Evolutionary conservation across 2,888 invertebrate species (phyloP).

Genomic region (Zygothrica quintamaculata): DNA sequence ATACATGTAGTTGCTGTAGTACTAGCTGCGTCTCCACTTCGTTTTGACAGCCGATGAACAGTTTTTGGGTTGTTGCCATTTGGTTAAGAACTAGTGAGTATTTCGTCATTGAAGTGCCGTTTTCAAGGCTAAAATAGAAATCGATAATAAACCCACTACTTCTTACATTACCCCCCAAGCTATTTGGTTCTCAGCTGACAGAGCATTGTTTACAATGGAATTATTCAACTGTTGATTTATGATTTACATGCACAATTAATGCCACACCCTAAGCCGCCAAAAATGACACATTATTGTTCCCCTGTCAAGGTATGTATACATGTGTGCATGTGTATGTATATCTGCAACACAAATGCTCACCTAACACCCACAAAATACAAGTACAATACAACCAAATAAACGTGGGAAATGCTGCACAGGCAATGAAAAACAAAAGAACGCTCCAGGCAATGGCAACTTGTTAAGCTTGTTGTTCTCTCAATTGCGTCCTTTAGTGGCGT

Average conservation of each 20-base stretch:
- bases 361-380: not conserved
- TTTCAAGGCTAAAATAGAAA: slow-evolving; percentile 50
- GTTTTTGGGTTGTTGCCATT: slow-evolving; percentile 34
- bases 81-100: not conserved
- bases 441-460: slow-evolving; percentile 57
- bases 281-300: slow-evolving; percentile 62
- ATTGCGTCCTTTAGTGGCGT: slow-evolving; percentile 68
- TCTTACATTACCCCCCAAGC: slow-evolving; percentile 1
- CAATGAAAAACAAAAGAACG: slow-evolving; percentile 32
- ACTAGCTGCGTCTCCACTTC: slow-evolving; percentile 15
- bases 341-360: slow-evolving; percentile 10
- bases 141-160: slow-evolving; percentile 53
- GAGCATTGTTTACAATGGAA: slow-evolving; percentile 40
- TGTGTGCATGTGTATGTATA: slow-evolving; percentile 27
- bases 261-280: slow-evolving; percentile 41
- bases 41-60: slow-evolving; percentile 57
- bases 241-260: slow-evolving; percentile 59
- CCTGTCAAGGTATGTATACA: slow-evolving; percentile 39
- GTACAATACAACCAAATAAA: slow-evolving; percentile 15
- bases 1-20: slow-evolving; percentile 20
- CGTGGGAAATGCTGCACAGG: slow-evolving; percentile 29
- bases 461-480: slow-evolving; percentile 77
- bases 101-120: slow-evolving; percentile 43
- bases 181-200: slow-evolving; percentile 10
- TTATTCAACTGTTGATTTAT: slow-evolving; percentile 69